phyloP scores from a whole-genome alignment of 1,140 invertebrate genomes.

The Cydia fagiglandana region DNA sequence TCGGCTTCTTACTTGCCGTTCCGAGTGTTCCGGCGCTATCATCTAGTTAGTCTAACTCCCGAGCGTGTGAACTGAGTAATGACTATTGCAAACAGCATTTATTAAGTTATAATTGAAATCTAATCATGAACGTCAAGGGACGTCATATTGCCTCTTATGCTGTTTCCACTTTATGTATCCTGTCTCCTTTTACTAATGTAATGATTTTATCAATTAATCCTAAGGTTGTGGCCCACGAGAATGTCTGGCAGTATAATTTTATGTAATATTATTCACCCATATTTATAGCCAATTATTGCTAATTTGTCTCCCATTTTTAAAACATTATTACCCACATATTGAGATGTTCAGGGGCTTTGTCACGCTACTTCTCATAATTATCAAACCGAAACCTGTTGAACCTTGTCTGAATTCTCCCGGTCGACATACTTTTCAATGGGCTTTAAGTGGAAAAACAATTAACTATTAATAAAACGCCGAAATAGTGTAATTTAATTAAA shows the following conservation, averaged over 20 bases:
- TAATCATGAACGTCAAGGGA: background rate
- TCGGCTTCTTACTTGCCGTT: conserved; percentile 3
- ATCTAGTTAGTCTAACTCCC: conserved; percentile 9
- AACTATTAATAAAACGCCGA: background rate
- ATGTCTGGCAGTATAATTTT: too few relatives aligned
- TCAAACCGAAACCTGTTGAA: background rate
- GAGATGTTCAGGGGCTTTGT: too few relatives aligned
- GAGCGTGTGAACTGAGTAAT: conserved; percentile 4
- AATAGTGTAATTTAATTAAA: background rate
- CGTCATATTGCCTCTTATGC: background rate
- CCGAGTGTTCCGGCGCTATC: conserved; percentile 4
- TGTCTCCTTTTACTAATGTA: too few relatives aligned
- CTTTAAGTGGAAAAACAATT: background rate
- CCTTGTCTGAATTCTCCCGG: background rate
- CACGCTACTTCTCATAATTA: too few relatives aligned
- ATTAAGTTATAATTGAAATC: background rate
- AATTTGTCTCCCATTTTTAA: too few relatives aligned
- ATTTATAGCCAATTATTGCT: too few relatives aligned
- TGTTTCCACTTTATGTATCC: too few relatives aligned
- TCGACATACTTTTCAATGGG: background rate
- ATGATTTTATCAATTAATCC: too few relatives aligned
- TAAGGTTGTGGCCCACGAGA: too few relatives aligned
- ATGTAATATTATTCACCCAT: too few relatives aligned
- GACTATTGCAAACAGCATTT: conserved; percentile 5
- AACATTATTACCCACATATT: too few relatives aligned